Conservation (phyloP, 2,888 invertebrate species). For the Pelosia muscerda region DNA sequence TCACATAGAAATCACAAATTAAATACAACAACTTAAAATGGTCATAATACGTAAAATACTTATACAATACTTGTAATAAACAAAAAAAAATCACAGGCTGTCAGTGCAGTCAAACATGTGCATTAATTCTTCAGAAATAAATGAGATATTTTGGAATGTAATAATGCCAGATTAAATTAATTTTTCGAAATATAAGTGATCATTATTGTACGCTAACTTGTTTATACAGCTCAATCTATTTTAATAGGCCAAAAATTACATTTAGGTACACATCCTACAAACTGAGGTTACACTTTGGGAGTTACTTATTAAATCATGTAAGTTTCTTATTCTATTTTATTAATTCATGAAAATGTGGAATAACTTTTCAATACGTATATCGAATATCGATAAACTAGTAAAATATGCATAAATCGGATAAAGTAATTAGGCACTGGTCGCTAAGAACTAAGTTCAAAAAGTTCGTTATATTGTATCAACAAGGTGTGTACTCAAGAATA, state of each 20-base stretch:
- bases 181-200: background rate
- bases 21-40: constrained; percentile 26
- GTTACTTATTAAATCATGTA: too few relatives aligned
- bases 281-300: background rate
- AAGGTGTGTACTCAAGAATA: background rate
- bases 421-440: background rate
- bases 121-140: constrained; percentile 12
- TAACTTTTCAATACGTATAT: too few relatives aligned
- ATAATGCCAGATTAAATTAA: constrained; percentile 14
- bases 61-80: constrained; percentile 57
- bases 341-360: too few relatives aligned
- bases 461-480: background rate
- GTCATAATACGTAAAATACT: constrained; percentile 38
- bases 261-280: background rate
- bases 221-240: background rate
- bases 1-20: constrained; percentile 37
- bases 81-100: constrained; percentile 52
- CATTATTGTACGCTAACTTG: background rate
- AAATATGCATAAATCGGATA: background rate
- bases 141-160: constrained; percentile 45
- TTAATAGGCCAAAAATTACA: background rate
- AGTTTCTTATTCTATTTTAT: too few relatives aligned
- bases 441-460: background rate
- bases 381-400: background rate
- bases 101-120: constrained; percentile 17